Base-by-base conservation (phyloP, 2,113 vertebrate genomes). In the Salvelinus fontinalis region DNA sequence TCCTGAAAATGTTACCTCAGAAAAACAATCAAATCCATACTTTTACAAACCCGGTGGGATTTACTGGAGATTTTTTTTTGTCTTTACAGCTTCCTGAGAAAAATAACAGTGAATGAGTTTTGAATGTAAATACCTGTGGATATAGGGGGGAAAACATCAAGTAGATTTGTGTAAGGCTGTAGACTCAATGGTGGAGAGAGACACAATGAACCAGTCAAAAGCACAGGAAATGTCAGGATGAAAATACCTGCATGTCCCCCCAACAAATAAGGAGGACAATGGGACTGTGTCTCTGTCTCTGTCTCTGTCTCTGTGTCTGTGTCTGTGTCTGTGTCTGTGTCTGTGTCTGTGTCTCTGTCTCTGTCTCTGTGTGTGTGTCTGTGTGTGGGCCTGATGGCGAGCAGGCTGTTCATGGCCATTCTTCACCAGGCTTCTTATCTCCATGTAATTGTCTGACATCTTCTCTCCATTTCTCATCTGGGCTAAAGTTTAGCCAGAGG, bases 221-320 rank as follows among this genome's bases (percentile, higher is more conserved):
- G 73, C 69, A 81, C 81, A 83, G 83, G 85, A 85, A 88, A 86
- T 69, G 54, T 82, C 75, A 44, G 27, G 73, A 75, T 64, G 69
- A 82, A 90, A 88, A 89, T 88, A 89, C 89, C 77, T 86, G 85
- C 86, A 90, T 89, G 64, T 62, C 11, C 48, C 24, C 59, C 70
- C 66, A 81, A 80, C 70, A 70, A 87, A 81, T 31, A 31, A 22
- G 65, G 68, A 27, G 26, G 74, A 87, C 84, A 77, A 86, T 85
- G 76, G 80, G 49, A 66, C 67, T 71, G 18, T 72, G 66, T 74
- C 34, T 51, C 70, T 78, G 60, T 66, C 73, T 84, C 66, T 81
- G 67, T 60, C 62, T 59, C 8, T 71, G 16, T 71, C 59, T 49
- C 59, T 67, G 78, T 29, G 51, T 72, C 27, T 48, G 62, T 54